Evolutionary conservation across 2,113 vertebrate genomes (phyloP), one percentile per base, ranked within the genome.

Genomic region (Scomber japonicus): DNA sequence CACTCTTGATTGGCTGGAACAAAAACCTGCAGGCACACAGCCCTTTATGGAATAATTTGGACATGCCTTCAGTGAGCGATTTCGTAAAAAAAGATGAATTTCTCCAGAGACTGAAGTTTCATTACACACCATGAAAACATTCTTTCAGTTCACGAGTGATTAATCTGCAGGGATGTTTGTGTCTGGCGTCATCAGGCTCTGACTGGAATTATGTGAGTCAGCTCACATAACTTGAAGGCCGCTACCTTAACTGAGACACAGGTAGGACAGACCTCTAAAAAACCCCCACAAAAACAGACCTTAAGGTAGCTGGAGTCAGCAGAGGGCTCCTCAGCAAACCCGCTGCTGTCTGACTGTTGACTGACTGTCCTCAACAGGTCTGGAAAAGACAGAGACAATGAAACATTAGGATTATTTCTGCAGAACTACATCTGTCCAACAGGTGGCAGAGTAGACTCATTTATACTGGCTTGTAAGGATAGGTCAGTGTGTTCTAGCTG

Each of bases 291-390:
- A 7, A 69, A 11, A 61, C 82, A 11, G n/a, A 99, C 98, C 97
- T 97, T 97, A 60, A 96, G 93, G 68, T 95, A 94, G 90, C 71
- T 96, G 0, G 94, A 93, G 88, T 99, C 97, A 1, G 95, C 91
- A 0, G 96, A 95, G 3, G 96, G 94, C 77, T 99, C 98, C 87
- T 99, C 98, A 68, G 97, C 98, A 53, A 99, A 99, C 11, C 98
- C 98, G 30, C 98, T 99, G 93, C 98, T 99, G 92, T 99, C 98
- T 0, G 98, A 99, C 85, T 99, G 97, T 82, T 98, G 97, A 89
- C 98, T 99, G 0, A 93, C 92, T 2, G 96, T 97, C 80, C 98
- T 95, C 40, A 96, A 88, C 2, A 98, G 89, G 45, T 96, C 96
- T 92, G 96, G 8, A 0, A 57, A 14, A 30, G 16, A 35, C 16